Conservation (phyloP, 2,888 invertebrate genomes). For the Ariolimax columbianus region DNA sequence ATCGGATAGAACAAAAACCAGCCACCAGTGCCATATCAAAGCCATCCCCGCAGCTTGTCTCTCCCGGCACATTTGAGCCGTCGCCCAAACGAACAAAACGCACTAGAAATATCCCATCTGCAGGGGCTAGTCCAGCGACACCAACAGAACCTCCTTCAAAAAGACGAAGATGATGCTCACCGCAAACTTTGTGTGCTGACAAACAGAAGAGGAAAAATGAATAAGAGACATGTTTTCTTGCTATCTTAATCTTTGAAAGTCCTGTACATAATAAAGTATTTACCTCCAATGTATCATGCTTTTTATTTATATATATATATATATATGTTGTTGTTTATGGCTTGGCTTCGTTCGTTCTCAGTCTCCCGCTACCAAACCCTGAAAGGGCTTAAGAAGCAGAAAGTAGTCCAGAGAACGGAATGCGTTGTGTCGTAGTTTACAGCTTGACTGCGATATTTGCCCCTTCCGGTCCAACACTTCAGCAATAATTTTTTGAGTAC, state of each 20-base stretch:
- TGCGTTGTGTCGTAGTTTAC: too few relatives aligned
- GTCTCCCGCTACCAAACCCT: too few relatives aligned
- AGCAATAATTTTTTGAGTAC: too few relatives aligned
- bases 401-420: too few relatives aligned
- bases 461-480: too few relatives aligned
- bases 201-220: background rate
- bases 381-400: too few relatives aligned
- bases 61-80: slow-evolving; percentile 53
- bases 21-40: background rate
- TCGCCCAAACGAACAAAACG: slow-evolving; percentile 70
- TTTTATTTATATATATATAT: too few relatives aligned
- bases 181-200: background rate
- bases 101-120: slow-evolving; percentile 66
- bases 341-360: too few relatives aligned
- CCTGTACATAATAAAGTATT: background rate
- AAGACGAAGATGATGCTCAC: slow-evolving; percentile 61
- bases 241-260: background rate
- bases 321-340: too few relatives aligned
- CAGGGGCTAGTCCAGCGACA: slow-evolving; percentile 66
- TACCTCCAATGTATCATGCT: too few relatives aligned
- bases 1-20: slow-evolving; percentile 25
- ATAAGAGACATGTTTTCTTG: background rate
- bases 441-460: too few relatives aligned
- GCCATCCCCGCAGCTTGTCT: background rate
- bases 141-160: slow-evolving; percentile 66